Conservation (phyloP, 1,140 invertebrate genomes). For the Drosophila tsacasi region DNA sequence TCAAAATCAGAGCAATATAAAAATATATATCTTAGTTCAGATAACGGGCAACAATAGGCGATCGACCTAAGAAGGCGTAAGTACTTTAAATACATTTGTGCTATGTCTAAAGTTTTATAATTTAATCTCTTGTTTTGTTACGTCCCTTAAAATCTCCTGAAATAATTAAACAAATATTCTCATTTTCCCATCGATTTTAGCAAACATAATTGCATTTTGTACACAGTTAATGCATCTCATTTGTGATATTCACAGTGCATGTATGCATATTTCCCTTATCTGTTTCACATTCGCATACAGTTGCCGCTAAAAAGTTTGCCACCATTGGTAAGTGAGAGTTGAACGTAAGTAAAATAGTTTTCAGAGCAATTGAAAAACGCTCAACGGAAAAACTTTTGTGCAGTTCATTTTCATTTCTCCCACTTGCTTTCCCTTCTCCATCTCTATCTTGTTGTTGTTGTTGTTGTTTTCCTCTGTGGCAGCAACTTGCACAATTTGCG, state of each 20-base stretch:
- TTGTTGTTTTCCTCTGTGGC: constrained; percentile 4
- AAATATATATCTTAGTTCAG: too few species aligned
- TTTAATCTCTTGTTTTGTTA: neutral
- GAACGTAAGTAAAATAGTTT: constrained; percentile 71
- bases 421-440: constrained; percentile 8
- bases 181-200: neutral
- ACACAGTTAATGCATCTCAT: neutral
- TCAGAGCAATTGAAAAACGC: constrained; percentile 72
- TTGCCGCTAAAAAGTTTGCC: constrained; percentile 64
- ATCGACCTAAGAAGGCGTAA: too few species aligned
- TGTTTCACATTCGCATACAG: constrained; percentile 32
- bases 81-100: too few species aligned
- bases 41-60: too few species aligned
- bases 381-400: constrained; percentile 58
- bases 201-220: neutral
- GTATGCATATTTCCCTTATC: constrained; percentile 7
- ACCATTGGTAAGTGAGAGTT: constrained; percentile 70
- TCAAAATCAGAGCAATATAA: too few species aligned
- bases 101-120: too few species aligned
- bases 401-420: constrained; percentile 58
- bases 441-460: neutral
- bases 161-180: neutral
- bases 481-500: constrained; percentile 56
- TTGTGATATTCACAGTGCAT: neutral
- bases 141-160: neutral